Evolutionary conservation across 1,140 invertebrate species (phyloP).

Genomic region (Ladona fulva): DNA sequence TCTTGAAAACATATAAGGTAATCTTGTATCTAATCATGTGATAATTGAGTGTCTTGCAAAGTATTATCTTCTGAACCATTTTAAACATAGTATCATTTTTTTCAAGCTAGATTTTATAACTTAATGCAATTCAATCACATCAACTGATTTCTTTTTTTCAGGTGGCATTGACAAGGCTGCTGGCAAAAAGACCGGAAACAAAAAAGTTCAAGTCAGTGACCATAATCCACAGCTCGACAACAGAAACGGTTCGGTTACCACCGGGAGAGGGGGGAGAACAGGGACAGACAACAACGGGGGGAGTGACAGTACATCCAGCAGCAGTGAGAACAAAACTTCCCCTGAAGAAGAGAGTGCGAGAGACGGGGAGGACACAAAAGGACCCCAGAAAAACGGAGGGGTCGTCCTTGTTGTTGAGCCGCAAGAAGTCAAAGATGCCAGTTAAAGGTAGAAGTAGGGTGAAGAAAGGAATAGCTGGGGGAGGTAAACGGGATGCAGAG

Average conservation of each 20-base stretch:
- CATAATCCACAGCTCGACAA: slow-evolving; percentile 73
- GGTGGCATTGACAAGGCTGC: slow-evolving; percentile 66
- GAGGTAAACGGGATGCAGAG: slow-evolving; percentile 29
- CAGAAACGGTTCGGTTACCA: slow-evolving; percentile 69
- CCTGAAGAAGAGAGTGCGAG: slow-evolving; percentile 59
- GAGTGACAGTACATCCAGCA: slow-evolving; percentile 55
- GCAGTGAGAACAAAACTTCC: slow-evolving; percentile 63
- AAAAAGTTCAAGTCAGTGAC: slow-evolving; percentile 68
- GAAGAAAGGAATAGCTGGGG: slow-evolving; percentile 34
- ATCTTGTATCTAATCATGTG: too few species aligned
- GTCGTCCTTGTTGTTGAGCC: slow-evolving; percentile 12
- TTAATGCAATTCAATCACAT: not conserved
- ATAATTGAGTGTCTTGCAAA: too few species aligned
- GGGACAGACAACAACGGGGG: slow-evolving; percentile 39
- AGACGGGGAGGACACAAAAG: slow-evolving; percentile 29
- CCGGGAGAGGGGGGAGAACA: slow-evolving; percentile 47
- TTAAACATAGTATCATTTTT: too few species aligned
- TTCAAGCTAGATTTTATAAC: not conserved
- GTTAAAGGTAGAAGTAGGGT: slow-evolving; percentile 52
- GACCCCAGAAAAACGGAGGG: slow-evolving; percentile 12
- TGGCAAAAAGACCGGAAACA: slow-evolving; percentile 63
- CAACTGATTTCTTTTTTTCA: slow-evolving; percentile 33
- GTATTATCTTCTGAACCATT: too few species aligned
- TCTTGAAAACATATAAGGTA: too few species aligned
- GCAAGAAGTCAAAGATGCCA: slow-evolving; percentile 26